Evolutionary conservation across 2,888 invertebrate species (phyloP).

Genomic region (Cheiracanthium punctorium): DNA sequence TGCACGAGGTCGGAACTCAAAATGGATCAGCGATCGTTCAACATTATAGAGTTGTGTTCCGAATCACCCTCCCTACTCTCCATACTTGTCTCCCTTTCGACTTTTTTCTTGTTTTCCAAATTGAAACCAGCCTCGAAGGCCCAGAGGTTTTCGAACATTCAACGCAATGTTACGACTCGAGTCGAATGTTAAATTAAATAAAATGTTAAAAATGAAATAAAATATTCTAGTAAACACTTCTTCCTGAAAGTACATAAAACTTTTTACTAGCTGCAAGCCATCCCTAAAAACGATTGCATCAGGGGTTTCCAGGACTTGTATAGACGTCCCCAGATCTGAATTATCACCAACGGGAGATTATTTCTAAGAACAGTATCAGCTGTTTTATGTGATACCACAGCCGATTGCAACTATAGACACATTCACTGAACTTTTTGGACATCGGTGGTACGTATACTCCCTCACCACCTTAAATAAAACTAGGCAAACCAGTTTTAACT

Average conservation of each 20-base stretch:
- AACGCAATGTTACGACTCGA: not conserved
- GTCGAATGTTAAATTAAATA: no score
- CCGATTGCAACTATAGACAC: not conserved
- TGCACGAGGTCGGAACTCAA: not conserved
- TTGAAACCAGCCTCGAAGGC: not conserved
- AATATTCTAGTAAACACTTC: no score
- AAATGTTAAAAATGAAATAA: no score
- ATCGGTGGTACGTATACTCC: not conserved
- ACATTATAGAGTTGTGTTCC: not conserved
- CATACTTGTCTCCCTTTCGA: not conserved
- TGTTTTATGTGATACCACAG: not conserved
- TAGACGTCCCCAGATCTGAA: not conserved
- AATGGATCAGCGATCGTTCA: no score
- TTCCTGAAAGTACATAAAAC: no score
- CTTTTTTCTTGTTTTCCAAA: not conserved
- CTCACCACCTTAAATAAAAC: no score
- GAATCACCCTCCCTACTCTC: not conserved
- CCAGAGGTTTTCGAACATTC: not conserved
- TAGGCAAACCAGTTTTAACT: no score
- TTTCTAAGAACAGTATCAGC: not conserved
- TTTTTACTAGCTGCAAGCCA: not conserved
- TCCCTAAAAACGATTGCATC: not conserved
- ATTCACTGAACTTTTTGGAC: constrained; percentile 17
- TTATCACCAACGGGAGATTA: constrained; percentile 8
- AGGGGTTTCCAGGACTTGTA: constrained; percentile 11